Evolutionary conservation across 2,797 vertebrate species (phyloP).

Genomic region (Anguilla pacifica): DNA sequence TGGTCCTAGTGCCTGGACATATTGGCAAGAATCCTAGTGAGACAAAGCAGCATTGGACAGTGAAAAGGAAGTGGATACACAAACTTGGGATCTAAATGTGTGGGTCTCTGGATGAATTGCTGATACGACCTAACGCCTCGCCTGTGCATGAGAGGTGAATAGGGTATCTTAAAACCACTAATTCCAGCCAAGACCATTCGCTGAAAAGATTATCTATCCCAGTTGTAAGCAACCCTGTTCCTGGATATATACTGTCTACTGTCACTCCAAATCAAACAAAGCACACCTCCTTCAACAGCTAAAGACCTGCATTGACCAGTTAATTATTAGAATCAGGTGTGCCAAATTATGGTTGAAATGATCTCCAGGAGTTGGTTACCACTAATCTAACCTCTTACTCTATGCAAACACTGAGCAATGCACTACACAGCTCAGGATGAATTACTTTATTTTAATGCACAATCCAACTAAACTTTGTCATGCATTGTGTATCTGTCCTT

Average conservation of each 20-base stretch:
- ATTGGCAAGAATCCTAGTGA: background rate
- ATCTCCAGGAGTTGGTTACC: no score
- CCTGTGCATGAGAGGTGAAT: background rate
- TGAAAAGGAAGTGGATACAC: background rate
- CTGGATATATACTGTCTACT: no score
- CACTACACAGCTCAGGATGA: background rate
- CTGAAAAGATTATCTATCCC: no score
- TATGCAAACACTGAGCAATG: background rate
- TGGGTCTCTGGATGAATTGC: background rate
- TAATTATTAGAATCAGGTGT: no score
- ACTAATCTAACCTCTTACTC: background rate
- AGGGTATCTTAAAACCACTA: background rate
- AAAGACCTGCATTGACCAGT: no score
- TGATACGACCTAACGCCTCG: background rate
- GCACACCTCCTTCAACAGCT: no score
- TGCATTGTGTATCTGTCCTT: background rate
- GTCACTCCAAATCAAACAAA: no score
- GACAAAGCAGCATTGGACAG: constrained; percentile 1
- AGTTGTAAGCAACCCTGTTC: no score
- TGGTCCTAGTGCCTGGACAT: constrained; percentile 27
- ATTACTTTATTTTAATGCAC: background rate
- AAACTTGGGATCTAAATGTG: background rate
- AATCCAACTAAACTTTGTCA: no score
- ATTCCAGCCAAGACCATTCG: background rate
- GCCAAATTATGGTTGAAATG: no score